phyloP scores from a whole-genome alignment of 2,113 vertebrate genomes.

The Anser brachyrhynchus region DNA sequence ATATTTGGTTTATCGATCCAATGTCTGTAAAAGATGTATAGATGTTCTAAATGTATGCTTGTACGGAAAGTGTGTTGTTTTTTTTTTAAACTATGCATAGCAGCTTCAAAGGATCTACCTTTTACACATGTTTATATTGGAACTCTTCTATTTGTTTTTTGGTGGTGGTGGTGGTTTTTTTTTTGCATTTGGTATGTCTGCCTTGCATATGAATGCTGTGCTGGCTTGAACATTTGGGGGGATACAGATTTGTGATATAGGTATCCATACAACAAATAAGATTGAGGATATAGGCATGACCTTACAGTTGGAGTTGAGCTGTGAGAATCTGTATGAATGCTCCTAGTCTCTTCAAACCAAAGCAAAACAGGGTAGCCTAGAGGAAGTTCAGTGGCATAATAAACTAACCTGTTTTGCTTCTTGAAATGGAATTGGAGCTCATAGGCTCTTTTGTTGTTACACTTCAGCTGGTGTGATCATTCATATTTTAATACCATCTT shows the following conservation, averaged over 20 bases:
- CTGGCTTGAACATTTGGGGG: not conserved
- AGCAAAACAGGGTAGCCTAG: not conserved
- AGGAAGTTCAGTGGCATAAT: not conserved
- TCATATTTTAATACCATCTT: not conserved
- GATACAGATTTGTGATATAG: not conserved
- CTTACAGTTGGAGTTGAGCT: not conserved
- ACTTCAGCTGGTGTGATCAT: not conserved
- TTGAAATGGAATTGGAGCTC: not conserved
- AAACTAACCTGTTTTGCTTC: not conserved
- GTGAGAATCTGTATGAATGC: not conserved
- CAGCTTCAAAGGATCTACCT: not conserved
- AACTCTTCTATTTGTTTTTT: not conserved
- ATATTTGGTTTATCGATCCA: not conserved
- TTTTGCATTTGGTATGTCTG: not conserved
- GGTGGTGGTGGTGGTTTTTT: not conserved
- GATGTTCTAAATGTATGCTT: not conserved
- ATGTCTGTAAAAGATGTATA: not conserved
- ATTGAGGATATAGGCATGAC: not conserved
- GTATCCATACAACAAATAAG: not conserved
- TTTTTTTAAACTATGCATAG: not conserved
- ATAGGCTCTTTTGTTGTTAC: not conserved
- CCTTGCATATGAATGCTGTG: not conserved
- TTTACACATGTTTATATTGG: not conserved
- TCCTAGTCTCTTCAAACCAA: not conserved
- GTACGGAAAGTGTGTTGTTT: accelerated